Base-by-base conservation (phyloP, 2,797 vertebrate genomes). In the Dromococcyx pavoninus region DNA sequence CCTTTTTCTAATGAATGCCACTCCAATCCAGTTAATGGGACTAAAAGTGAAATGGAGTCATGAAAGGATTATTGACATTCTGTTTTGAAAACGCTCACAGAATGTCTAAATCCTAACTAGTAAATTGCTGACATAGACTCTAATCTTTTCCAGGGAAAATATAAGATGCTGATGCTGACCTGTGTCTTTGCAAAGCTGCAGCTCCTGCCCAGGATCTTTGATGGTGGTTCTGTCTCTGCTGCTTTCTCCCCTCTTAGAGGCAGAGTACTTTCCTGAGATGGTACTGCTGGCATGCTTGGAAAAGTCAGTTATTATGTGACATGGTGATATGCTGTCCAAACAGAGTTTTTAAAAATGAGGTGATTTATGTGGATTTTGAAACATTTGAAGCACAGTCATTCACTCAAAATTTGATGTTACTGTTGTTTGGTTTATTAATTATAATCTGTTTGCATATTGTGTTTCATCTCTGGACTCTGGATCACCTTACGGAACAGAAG, bases 61-160 rank as follows among this genome's bases (percentile, higher is more conserved):
- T 77, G 86, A 94, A 67, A 44, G 61, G 72, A 88, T 91, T 94
- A 94, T 94, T 85, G 91, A 67, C 65, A 56, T 85, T 89, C 39
- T 50, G n/a, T 77, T 95, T 92, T 84, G 57, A 76, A 95, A 93
- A 90, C 4, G 8, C 64, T 92, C 48, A 74, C 28, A 65, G 74
- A 51, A 87, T 64, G 43, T 78, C 43, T 83, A 70, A 86, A 80
- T 77, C 86, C 83, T 89, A 57, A 69, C 81, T 66, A 69, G 54
- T 69, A 77, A 91, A 77, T 60, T 89, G 93, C 88, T 93, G 84
- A 94, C 90, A 87, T 74, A 80, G 61, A 74, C 39, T 85, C 24
- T 82, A 51, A 83, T 69, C 50, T 94, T 95, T 94, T 66, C 22
- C 27, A 44, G 62, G 69, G 46, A 76, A 76, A 91, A 88, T 80